Evolutionary conservation across 2,888 invertebrate species (phyloP).

Genomic region (Hydrotaea diabolus): DNA sequence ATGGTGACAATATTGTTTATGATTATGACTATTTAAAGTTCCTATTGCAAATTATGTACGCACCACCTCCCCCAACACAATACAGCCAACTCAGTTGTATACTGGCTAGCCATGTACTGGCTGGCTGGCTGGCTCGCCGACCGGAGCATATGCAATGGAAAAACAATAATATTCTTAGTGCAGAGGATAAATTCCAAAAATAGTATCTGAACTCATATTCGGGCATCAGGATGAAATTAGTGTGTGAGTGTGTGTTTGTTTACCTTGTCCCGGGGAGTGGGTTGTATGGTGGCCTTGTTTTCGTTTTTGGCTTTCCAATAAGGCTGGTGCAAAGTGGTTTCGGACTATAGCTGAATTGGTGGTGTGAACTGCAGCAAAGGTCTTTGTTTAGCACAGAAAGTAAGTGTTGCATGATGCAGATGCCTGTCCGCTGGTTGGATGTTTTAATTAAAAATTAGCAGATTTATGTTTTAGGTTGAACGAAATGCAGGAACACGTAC

Average conservation of each 20-base stretch:
- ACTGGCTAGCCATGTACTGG: background rate
- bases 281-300: background rate
- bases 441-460: background rate
- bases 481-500: too few relatives aligned
- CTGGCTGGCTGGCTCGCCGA: too few relatives aligned
- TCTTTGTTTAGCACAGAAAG: background rate
- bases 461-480: background rate
- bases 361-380: background rate
- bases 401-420: background rate
- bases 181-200: background rate
- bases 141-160: too few relatives aligned
- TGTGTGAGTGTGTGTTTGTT: too few relatives aligned
- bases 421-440: background rate
- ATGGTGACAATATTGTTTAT: conserved; percentile 16
- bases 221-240: background rate
- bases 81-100: too few relatives aligned
- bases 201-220: background rate
- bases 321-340: background rate
- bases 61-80: background rate
- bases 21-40: background rate
- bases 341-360: background rate
- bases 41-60: too few relatives aligned
- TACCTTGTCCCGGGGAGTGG: background rate
- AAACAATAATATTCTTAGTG: background rate
- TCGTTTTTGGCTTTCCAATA: background rate